These are phyloP conservation scores for Poeciliopsis gracilis DNA, from an alignment of 2,797 vertebrate genomes.

Conservation along the genomic window DNA sequence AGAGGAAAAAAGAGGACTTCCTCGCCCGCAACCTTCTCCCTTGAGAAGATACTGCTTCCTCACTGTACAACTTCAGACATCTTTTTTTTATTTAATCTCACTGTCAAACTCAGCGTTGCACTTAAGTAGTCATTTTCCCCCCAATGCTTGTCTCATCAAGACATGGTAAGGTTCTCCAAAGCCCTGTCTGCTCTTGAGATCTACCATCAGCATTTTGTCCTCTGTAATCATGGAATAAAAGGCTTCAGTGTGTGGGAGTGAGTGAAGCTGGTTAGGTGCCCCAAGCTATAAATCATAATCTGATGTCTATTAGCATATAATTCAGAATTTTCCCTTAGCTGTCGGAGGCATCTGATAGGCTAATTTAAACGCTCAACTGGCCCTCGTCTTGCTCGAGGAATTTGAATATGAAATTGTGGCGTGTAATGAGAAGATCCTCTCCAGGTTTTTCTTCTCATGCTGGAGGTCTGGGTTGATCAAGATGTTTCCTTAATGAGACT, in stretches of 20 bases:
- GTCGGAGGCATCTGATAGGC: constrained; percentile 66
- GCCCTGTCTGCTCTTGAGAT: constrained; percentile 38
- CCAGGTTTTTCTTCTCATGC: constrained; percentile 22
- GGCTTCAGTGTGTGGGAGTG: constrained; percentile 11
- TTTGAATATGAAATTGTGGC: constrained; percentile 52
- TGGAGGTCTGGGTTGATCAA: constrained; percentile 21
- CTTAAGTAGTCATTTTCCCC: constrained; percentile 35
- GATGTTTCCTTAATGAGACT: constrained; percentile 21
- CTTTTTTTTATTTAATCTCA: constrained; percentile 8
- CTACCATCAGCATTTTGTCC: constrained; percentile 49
- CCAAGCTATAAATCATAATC: constrained; percentile 71
- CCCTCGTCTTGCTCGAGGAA: constrained; percentile 59
- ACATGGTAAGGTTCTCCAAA: constrained; percentile 31
- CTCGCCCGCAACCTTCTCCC: constrained; percentile 40
- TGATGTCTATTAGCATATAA: constrained; percentile 71
- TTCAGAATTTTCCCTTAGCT: constrained; percentile 59
- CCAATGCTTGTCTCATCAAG: constrained; percentile 55
- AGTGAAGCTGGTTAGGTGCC: constrained; percentile 39
- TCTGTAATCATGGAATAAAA: constrained; percentile 58
- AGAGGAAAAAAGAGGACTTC: constrained; percentile 11
- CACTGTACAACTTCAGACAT: constrained; percentile 24
- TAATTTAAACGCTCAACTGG: constrained; percentile 62
- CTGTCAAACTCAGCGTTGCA: constrained; percentile 14
- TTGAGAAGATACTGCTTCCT: constrained; percentile 34
- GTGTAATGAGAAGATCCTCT: constrained; percentile 42